Evolutionary conservation across 2,113 vertebrate species (phyloP), one percentile per base, ranked within the genome.

Genomic region (Nannobrachium achirus): DNA sequence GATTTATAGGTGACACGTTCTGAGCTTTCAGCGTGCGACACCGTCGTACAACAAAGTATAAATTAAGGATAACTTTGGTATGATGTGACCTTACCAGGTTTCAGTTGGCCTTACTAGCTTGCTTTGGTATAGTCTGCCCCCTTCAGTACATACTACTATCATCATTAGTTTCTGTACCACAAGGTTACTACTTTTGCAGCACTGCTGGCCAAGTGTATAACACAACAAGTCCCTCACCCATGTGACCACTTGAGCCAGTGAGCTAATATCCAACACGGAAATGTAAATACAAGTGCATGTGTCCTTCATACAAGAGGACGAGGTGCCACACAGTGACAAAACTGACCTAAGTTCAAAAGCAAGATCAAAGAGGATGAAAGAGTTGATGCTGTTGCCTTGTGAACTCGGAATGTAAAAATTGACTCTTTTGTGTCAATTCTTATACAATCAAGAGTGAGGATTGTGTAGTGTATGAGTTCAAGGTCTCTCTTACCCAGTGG

Each of bases 401-500:
- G 25, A 33, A 33, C 25, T n/a, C n/a, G n/a, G n/a, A n/a, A n/a
- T n/a, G n/a, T n/a, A n/a, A n/a, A n/a, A n/a, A n/a, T n/a, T n/a
- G n/a, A n/a, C n/a, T n/a, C n/a, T n/a, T n/a, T n/a, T n/a, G n/a
- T n/a, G n/a, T n/a, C n/a, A n/a, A n/a, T n/a, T n/a, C n/a, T n/a
- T n/a, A n/a, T n/a, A n/a, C n/a, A n/a, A 18, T 19, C n/a, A 7
- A 52, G 16, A 20, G 53, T 38, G 10, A 56, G 18, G 14, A 56
- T 18, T 10, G 0, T 19, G 53, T 7, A 33, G 7, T 46, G 2
- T 14, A 10, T 16, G 7, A 19, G 46, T 13, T 48, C 20, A 33
- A 38, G 39, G 10, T 33, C 38, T 66, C 25, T 76, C 80, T 95
- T 94, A 98, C 97, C 97, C 97, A 98, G 66, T 98, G 97, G 77